Evolutionary conservation across 2,888 invertebrate species (phyloP).

Genomic region (Bellardia pandia): DNA sequence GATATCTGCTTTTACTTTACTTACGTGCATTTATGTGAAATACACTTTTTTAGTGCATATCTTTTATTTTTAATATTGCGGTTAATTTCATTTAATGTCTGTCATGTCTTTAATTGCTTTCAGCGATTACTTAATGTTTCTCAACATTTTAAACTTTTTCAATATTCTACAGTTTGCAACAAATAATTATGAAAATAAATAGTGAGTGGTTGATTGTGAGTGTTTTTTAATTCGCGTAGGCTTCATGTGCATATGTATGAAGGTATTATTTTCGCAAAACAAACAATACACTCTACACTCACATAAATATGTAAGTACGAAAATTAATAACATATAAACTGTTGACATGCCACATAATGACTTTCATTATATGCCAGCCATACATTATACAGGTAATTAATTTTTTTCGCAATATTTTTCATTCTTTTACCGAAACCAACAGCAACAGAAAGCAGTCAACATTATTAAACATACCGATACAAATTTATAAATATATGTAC

Average conservation of each 20-base stretch:
- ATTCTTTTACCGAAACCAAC: conserved; percentile 45
- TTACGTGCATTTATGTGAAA: no score
- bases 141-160: conserved; percentile 54
- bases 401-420: conserved; percentile 61
- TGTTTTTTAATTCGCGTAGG: conserved; percentile 8
- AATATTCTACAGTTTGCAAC: conserved; percentile 41
- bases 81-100: not conserved
- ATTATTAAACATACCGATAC: conserved; percentile 5
- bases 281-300: conserved; percentile 6
- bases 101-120: conserved; percentile 47
- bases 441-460: conserved; percentile 37
- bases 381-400: conserved; percentile 72
- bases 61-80: not conserved
- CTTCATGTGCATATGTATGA: not conserved
- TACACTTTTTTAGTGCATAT: not conserved
- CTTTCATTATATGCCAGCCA: conserved; percentile 69
- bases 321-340: conserved; percentile 73
- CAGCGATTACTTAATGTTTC: conserved; percentile 57
- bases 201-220: not conserved
- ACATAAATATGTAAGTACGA: conserved; percentile 50
- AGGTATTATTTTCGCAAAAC: not conserved
- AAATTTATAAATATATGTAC: not conserved
- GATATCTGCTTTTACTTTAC: no score
- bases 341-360: conserved; percentile 73
- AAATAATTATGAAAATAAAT: conserved; percentile 38